Percentiles rank a stretch among this genome's conserved stretches.
These are phyloP conservation scores for Scomber scombrus DNA, from an alignment of 2,113 vertebrate species.

Conservation along the genomic window DNA sequence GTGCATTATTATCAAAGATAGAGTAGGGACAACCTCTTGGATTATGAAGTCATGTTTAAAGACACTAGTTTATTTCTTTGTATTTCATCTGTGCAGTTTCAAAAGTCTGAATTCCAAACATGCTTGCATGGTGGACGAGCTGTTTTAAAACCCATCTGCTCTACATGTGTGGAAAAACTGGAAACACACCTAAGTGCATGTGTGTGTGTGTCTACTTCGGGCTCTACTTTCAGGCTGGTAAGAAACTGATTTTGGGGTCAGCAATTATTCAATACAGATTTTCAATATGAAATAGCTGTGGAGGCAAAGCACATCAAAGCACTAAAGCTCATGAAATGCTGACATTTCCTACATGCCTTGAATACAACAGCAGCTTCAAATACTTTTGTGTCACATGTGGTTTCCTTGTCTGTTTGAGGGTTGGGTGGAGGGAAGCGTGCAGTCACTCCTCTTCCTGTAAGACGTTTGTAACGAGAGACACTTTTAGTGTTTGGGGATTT, in stretches of 20 bases:
- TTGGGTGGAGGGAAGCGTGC: background rate
- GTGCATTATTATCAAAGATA: background rate
- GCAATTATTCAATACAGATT: background rate
- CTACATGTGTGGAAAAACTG: slow-evolving; percentile 21
- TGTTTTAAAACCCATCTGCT: slow-evolving; percentile 49
- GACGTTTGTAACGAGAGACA: background rate
- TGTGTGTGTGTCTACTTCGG: background rate
- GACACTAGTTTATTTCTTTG: background rate
- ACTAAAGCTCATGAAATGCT: background rate
- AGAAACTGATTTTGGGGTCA: too few species aligned
- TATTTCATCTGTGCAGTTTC: background rate
- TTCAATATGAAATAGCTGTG: background rate
- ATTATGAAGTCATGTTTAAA: background rate
- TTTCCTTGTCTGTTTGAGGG: slow-evolving; percentile 40
- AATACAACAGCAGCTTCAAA: background rate
- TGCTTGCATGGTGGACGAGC: background rate
- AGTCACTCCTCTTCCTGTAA: slow-evolving; percentile 12
- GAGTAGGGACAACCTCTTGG: background rate
- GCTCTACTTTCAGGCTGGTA: too few species aligned
- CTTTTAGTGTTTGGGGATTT: slow-evolving; percentile 6
- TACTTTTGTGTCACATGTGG: slow-evolving; percentile 14
- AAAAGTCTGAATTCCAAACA: slow-evolving; percentile 9
- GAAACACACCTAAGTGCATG: background rate
- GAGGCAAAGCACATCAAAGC: background rate
- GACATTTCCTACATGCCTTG: background rate